Evolutionary conservation across 2,113 vertebrate genomes (phyloP).

Genomic region (Chrysochloris asiatica): DNA sequence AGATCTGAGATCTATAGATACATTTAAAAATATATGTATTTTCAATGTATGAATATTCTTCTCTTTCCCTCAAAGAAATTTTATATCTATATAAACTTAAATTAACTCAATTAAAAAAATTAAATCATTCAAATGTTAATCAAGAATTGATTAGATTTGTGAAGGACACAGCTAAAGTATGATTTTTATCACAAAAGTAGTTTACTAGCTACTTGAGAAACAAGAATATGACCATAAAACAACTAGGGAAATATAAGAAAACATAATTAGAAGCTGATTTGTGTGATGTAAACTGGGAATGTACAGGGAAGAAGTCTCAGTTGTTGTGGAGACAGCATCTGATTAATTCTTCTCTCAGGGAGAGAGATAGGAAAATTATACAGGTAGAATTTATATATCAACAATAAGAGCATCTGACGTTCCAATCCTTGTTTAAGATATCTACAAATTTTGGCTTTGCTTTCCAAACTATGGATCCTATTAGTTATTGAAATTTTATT

Average conservation of each 20-base stretch:
- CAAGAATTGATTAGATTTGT: neutral
- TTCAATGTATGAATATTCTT: neutral
- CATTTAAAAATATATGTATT: slow-evolving; percentile 10
- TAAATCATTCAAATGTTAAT: slow-evolving; percentile 17
- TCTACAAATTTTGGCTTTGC: neutral
- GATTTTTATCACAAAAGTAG: slow-evolving; percentile 7
- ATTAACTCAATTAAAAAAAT: neutral
- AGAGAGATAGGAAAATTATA: neutral
- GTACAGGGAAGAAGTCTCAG: neutral
- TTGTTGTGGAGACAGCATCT: neutral
- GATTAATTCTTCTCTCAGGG: neutral
- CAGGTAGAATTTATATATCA: neutral
- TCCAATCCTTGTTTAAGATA: neutral
- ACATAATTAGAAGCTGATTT: neutral
- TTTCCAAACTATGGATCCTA: neutral
- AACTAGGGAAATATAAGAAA: neutral
- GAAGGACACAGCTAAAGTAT: too few species aligned
- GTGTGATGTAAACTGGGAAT: neutral
- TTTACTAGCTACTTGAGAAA: neutral
- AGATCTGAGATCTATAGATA: neutral
- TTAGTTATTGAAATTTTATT: slow-evolving; percentile 3
- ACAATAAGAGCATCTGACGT: neutral
- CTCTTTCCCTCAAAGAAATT: neutral
- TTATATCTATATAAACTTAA: neutral
- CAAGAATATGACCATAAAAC: neutral